A percentile compares a stretch with the other conserved stretches of the same genome.
These are phyloP conservation scores for Eulacestoma nigropectus DNA, from an alignment of 2,113 vertebrate genomes.

Conservation along the genomic window DNA sequence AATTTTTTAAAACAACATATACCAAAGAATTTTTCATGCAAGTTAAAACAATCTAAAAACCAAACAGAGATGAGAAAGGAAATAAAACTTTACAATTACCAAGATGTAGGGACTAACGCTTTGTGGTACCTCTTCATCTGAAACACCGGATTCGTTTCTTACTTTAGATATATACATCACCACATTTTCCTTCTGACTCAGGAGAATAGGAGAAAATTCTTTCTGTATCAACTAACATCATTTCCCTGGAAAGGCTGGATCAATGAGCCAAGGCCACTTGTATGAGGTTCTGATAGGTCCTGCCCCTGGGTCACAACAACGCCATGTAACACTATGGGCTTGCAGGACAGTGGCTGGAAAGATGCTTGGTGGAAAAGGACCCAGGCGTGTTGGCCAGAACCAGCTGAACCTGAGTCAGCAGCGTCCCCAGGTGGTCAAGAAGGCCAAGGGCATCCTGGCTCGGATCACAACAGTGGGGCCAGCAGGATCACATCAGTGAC, in stretches of 20 bases:
- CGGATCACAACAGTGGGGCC: accelerated
- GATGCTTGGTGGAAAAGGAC: neutral
- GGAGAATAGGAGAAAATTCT: neutral
- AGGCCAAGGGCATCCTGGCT: neutral
- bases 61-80: neutral
- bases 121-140: neutral
- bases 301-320: neutral
- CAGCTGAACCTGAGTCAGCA: accelerated
- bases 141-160: neutral
- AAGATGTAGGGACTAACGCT: neutral
- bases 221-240: neutral
- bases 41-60: neutral
- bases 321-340: accelerated
- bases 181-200: neutral
- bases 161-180: neutral
- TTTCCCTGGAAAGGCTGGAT: neutral
- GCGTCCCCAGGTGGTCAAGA: neutral
- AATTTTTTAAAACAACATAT: neutral
- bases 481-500: neutral
- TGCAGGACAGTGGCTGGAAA: neutral
- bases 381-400: accelerated
- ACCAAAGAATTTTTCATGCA: neutral
- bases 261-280: accelerated
- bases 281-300: neutral
- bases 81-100: neutral